A percentile compares a stretch with the other conserved stretches of the same genome.
These are phyloP conservation scores for Brachyopa scutellaris DNA, from an alignment of 2,888 invertebrate genomes.

Conservation along the genomic window DNA sequence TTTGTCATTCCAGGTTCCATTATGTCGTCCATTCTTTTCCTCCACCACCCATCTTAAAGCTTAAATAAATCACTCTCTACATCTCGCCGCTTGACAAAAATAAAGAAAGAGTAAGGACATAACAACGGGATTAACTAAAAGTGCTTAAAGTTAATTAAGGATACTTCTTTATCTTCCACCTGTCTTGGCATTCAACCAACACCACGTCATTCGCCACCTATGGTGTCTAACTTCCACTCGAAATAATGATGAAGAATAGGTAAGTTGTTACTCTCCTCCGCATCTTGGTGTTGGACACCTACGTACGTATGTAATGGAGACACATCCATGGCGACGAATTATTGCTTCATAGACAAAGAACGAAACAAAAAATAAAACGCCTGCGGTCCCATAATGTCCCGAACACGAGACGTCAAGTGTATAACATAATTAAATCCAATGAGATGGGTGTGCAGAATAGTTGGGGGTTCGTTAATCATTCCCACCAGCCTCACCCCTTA, in stretches of 20 bases:
- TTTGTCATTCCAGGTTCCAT: not conserved
- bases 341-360: conserved; percentile 21
- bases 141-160: conserved; percentile 63
- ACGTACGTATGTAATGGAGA: conserved; percentile 22
- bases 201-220: conserved; percentile 33
- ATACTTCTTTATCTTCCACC: conserved; percentile 43
- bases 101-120: conserved; percentile 20
- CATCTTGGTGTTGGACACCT: conserved; percentile 24
- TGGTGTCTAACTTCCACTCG: conserved; percentile 34
- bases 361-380: not conserved
- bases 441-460: not conserved
- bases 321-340: conserved; percentile 17
- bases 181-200: conserved; percentile 33
- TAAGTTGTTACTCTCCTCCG: no score
- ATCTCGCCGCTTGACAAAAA: not conserved
- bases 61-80: not conserved
- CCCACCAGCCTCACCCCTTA: not conserved
- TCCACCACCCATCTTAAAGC: not conserved
- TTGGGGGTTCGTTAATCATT: not conserved
- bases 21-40: not conserved
- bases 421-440: conserved; percentile 33
- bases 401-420: not conserved
- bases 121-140: conserved; percentile 47
- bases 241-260: conserved; percentile 11
- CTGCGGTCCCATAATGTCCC: not conserved